Percentiles rank a stretch among this genome's conserved stretches.
phyloP scores from a whole-genome alignment of 2,888 invertebrate species.

The Fissipunctia ypsillon region DNA sequence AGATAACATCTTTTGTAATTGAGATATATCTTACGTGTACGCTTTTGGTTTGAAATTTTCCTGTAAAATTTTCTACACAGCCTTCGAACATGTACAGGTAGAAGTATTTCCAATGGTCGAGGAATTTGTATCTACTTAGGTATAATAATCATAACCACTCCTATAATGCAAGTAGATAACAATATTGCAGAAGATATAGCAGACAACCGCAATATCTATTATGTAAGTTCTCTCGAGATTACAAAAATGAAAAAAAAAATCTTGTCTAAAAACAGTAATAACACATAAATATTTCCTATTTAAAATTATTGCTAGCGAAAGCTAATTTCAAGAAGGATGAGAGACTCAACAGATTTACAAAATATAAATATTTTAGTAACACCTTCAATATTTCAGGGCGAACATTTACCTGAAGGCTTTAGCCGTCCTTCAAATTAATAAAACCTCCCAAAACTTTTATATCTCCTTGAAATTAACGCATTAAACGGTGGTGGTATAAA shows the following conservation, averaged over 20 bases:
- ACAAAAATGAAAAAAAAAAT: not conserved
- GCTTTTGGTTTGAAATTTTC: conserved; percentile 2
- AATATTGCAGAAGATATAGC: not conserved
- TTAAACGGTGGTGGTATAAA: conserved; percentile 32
- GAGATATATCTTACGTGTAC: conserved; percentile 15
- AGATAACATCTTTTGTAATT: conserved; percentile 44
- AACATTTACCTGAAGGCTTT: not conserved
- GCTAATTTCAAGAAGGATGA: too few relatives aligned
- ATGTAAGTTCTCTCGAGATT: not conserved
- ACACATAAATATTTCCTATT: too few relatives aligned
- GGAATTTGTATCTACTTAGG: not conserved
- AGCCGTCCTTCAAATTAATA: not conserved
- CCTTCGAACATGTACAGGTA: not conserved
- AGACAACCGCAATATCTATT: not conserved
- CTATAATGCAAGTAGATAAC: not conserved
- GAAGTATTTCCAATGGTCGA: not conserved
- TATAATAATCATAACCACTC: not conserved
- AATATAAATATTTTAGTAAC: not conserved
- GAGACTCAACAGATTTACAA: not conserved
- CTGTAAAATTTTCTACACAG: not conserved
- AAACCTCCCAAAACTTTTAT: conserved; percentile 22
- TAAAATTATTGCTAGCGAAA: too few relatives aligned
- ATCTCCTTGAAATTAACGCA: conserved; percentile 19
- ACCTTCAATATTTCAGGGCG: not conserved
- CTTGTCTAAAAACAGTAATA: too few relatives aligned